A percentile compares a stretch with the other conserved stretches of the same genome.
Conservation (phyloP, 2,797 vertebrate genomes). For the Streptopelia turtur region DNA sequence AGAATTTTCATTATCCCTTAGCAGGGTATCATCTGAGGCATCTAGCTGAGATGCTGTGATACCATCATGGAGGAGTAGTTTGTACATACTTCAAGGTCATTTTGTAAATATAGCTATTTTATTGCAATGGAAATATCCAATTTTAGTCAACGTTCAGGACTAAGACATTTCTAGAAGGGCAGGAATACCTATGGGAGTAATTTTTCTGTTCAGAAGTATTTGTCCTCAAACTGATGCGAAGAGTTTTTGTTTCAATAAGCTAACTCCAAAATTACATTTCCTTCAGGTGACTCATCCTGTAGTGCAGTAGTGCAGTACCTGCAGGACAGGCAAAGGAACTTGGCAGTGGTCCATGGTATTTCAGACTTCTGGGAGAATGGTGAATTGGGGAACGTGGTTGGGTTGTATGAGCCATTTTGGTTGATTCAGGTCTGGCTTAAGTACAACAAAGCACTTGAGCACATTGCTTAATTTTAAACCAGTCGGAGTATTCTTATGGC, state of each 20-base stretch:
- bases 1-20: slow-evolving; percentile 18
- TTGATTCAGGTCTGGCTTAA: not conserved
- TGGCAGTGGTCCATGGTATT: not conserved
- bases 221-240: not conserved
- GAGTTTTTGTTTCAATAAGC: not conserved
- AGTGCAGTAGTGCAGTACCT: not conserved
- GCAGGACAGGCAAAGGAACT: not conserved
- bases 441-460: not conserved
- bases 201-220: not conserved
- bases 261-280: not conserved
- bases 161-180: not conserved
- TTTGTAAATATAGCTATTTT: slow-evolving; percentile 11
- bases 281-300: not conserved
- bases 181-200: not conserved
- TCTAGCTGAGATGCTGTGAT: slow-evolving; percentile 6
- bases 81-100: not conserved
- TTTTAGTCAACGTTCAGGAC: not conserved
- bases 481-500: not conserved
- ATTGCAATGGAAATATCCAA: not conserved
- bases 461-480: not conserved
- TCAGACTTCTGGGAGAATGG: not conserved
- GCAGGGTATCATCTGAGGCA: not conserved
- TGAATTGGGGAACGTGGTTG: not conserved
- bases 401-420: not conserved
- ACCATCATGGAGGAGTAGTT: not conserved